Evolutionary conservation across 2,113 vertebrate genomes (phyloP).

Genomic region (Prinia subflava): DNA sequence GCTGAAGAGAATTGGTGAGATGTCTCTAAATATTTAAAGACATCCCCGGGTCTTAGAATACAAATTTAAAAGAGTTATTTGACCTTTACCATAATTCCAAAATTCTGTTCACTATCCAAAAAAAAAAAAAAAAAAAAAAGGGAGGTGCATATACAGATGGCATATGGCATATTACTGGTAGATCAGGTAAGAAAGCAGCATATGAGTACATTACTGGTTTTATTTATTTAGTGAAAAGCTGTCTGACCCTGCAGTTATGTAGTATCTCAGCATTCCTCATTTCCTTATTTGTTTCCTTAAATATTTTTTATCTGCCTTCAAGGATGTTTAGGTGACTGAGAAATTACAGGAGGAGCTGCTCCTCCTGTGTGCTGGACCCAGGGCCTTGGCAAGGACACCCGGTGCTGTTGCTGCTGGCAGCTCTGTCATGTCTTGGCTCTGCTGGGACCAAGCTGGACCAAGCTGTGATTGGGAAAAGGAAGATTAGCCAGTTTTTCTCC

Average conservation of each 20-base stretch:
- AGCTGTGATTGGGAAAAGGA: neutral
- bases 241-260: conserved; percentile 46
- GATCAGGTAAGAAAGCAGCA: neutral
- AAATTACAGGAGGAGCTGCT: neutral
- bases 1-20: neutral
- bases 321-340: conserved; percentile 1
- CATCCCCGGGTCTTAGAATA: neutral
- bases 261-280: conserved; percentile 9
- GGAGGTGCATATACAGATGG: neutral
- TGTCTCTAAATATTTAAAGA: neutral
- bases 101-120: neutral
- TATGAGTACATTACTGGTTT: conserved; percentile 35
- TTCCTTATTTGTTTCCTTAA: conserved; percentile 31
- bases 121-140: neutral
- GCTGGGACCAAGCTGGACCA: fast-evolving
- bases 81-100: neutral
- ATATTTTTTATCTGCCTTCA: conserved; percentile 53
- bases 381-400: neutral
- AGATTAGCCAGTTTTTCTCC: neutral
- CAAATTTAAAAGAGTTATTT: neutral
- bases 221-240: conserved; percentile 43
- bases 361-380: neutral
- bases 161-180: neutral
- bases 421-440: neutral
- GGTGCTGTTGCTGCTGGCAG: neutral